Conservation (phyloP, 2,888 invertebrate species). For the Disparrhopalites patrizii region DNA sequence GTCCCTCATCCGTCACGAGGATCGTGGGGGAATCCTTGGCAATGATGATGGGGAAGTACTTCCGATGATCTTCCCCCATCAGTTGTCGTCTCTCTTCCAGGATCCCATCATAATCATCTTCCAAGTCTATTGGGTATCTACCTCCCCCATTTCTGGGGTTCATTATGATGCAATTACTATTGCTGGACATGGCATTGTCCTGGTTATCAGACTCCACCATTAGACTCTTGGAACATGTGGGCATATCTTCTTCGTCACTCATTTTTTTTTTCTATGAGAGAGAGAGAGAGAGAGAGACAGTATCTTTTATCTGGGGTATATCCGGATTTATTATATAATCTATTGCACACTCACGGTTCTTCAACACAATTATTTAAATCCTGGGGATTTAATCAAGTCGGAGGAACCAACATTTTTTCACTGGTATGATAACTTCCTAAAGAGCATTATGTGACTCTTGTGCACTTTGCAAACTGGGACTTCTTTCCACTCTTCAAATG, state of each 20-base stretch:
- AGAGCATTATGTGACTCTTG: no score
- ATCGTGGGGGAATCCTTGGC: constrained; percentile 19
- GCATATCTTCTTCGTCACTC: constrained; percentile 17
- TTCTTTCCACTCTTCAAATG: no score
- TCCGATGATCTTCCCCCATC: not conserved
- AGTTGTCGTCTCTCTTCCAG: not conserved
- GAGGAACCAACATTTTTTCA: no score
- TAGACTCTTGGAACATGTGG: constrained; percentile 20
- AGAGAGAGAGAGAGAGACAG: no score
- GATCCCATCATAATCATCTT: not conserved
- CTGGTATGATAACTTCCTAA: no score
- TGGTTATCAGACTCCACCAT: not conserved
- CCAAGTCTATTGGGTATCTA: not conserved
- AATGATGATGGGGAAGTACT: constrained; percentile 24
- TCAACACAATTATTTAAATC: no score
- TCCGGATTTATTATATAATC: not conserved
- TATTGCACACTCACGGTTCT: no score
- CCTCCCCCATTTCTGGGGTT: not conserved
- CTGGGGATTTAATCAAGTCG: no score
- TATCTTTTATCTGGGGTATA: not conserved
- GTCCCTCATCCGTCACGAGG: constrained; percentile 7
- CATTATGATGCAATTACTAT: not conserved
- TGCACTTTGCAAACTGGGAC: no score
- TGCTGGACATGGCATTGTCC: not conserved
- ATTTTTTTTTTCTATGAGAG: no score